Base-by-base conservation (phyloP, 1,140 invertebrate genomes). In the Bursaphelenchus mucronatus region DNA sequence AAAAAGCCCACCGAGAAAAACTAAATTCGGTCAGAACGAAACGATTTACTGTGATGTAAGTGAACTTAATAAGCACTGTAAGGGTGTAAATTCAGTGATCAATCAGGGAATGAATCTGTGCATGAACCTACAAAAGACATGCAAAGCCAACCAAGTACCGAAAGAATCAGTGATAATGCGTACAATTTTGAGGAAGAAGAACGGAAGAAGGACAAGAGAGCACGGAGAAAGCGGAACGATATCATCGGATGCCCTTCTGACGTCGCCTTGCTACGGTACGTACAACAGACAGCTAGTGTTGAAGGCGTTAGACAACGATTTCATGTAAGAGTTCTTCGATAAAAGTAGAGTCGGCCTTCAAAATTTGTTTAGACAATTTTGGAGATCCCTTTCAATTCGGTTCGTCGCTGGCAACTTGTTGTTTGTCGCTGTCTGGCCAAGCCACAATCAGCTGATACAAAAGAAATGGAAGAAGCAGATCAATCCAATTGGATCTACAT, bases 341-440 rank as follows among this genome's bases (percentile, higher is more conserved):
- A 15, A 54, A n/a, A 61, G 15, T 61, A n/a, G 43, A n/a, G 15
- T 17, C 49, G 5, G 1, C 49, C 49, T 5, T 5, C 5, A 5
- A 10, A 30, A 30, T 67, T 9, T 8, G 53, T 70, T 59, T 55
- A 76, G 76, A 65, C 63, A 2, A 52, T 78, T 0, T 76, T 78
- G 17, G 77, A 79, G 57, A 70, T 79, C 17, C 77, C 77, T 6
- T 79, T 79, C 66, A 79, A 79, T 55, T 79, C 77, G 1, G 74
- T 78, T 11, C 68, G 77, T 10, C 41, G 76, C 30, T 81, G 77
- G 62, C 77, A 79, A 64, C 45, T 79, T 2, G 77, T 79, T 21
- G 71, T 79, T 4, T 67, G 68, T 10, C 61, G 64, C 9, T 80
- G 76, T 56, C 54, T 79, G 30, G 65, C 64, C 39, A 67, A 17